Conservation (phyloP, 2,888 invertebrate species). For the Cheiracanthium punctorium region DNA sequence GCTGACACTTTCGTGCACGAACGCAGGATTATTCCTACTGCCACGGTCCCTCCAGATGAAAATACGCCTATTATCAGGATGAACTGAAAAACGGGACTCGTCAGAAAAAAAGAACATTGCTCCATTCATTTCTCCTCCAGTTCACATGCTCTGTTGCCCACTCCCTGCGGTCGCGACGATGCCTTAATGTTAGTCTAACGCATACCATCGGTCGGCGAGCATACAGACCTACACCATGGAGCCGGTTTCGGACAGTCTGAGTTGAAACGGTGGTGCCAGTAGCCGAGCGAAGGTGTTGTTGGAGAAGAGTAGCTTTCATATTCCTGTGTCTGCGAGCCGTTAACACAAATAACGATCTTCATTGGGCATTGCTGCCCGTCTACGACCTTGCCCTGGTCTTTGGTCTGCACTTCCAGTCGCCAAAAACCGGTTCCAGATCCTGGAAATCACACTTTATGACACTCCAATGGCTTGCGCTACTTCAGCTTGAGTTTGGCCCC, state of each 20-base stretch:
- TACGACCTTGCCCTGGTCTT: conserved; percentile 3
- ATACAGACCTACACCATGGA: not conserved
- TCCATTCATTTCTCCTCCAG: too few species aligned
- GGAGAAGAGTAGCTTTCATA: not conserved
- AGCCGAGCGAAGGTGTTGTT: not conserved
- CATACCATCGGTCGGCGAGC: too few species aligned
- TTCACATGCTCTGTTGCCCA: too few species aligned
- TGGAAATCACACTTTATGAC: conserved; percentile 13
- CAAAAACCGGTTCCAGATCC: not conserved
- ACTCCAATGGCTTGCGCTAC: conserved; percentile 14
- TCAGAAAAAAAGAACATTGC: too few species aligned
- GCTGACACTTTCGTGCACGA: too few species aligned
- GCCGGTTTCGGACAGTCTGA: not conserved
- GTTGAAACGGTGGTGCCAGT: not conserved
- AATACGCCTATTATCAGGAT: too few species aligned
- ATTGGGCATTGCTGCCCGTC: conserved; percentile 19
- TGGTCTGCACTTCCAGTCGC: not conserved
- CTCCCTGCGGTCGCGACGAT: too few species aligned
- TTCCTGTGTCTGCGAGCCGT: conserved; percentile 4
- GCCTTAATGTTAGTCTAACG: too few species aligned
- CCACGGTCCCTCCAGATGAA: too few species aligned
- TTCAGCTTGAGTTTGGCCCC: conserved; percentile 13
- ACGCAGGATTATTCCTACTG: too few species aligned
- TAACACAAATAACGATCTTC: conserved; percentile 3
- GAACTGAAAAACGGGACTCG: too few species aligned